Base-by-base conservation (phyloP, 2,888 invertebrate species). In the Drosophila pegasa region DNA sequence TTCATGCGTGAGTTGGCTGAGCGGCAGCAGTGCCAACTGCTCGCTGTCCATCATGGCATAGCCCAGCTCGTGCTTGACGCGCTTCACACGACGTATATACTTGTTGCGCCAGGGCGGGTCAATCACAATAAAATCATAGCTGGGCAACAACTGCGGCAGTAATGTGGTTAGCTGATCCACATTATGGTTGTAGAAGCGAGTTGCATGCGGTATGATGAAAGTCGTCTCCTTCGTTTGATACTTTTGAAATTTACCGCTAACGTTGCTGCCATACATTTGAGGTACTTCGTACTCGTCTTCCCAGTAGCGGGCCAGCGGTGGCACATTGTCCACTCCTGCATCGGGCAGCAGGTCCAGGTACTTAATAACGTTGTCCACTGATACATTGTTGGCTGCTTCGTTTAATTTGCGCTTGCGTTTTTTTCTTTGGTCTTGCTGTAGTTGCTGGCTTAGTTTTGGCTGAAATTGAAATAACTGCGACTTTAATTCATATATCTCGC, bases 31-130 rank as follows among this genome's bases (percentile, higher is more conserved):
- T 2, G 94, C 93, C 59, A 99, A 93, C 57, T 96, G 95, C 72
- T 95, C 94, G 89, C 97, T 96, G 75, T 94, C 94, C 93, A 98
- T 94, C 96, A 96, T 96, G 75, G 79, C 62, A 77, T 93, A 96
- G 93, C 95, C 95, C 76, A 95, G 92, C 66, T 94, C 93, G 55
- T 92, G 94, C 80, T 93, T 93, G 62, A 94, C 94, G 78, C 93
- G 93, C 88, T 95, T 96, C 88, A 96, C 93, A 70, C 99, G 94
- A 84, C 97, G 94, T 48, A 98, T 97, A 72, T 97, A 98, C 92
- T 98, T 98, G 91, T 99, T 99, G 93, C 96, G 95, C 99, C 99
- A 99, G 0, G 99, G 98, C 33, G 99, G 99, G 93, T 99, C 99
- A 77, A 98, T 93, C 18, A 98, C 92, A 54, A 99, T 94, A 56